phyloP scores from a whole-genome alignment of 2,797 vertebrate species.

The Onychomys leucogaster region DNA sequence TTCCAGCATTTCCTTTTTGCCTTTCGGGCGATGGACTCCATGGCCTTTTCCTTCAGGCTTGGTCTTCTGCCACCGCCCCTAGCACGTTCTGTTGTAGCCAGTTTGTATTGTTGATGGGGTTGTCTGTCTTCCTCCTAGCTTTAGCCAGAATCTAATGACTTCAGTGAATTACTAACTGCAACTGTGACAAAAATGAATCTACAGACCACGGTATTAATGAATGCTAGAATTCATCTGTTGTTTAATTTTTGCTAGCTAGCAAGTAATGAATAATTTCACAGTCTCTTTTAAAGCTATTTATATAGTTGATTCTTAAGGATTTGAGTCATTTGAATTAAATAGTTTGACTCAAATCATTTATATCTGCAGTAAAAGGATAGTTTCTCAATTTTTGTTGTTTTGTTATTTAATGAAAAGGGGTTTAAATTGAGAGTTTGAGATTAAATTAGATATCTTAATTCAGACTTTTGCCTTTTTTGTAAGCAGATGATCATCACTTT shows the following conservation, averaged over 20 bases:
- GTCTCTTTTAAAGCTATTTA: neutral
- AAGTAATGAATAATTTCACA: neutral
- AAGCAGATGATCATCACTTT: neutral
- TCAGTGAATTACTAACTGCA: neutral
- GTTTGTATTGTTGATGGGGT: neutral
- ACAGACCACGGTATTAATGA: neutral
- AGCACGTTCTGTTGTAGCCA: neutral
- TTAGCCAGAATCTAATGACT: neutral
- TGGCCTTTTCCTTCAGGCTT: neutral
- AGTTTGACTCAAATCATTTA: neutral
- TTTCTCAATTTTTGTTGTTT: neutral
- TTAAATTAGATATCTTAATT: neutral
- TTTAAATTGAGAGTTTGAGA: neutral
- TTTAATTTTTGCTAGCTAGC: neutral
- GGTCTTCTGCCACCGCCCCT: neutral
- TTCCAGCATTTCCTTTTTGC: neutral
- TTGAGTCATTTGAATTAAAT: neutral
- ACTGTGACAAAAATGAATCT: neutral
- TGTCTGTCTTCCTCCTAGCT: neutral
- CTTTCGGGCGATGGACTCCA: neutral
- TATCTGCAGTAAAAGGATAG: neutral
- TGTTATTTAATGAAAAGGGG: neutral
- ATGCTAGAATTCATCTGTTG: neutral
- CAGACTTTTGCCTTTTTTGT: neutral
- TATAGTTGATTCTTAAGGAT: neutral